A percentile compares a stretch with the other conserved stretches of the same genome.
These are phyloP conservation scores for Thymelicus sylvestris DNA, from an alignment of 2,888 invertebrate genomes.

Conservation along the genomic window DNA sequence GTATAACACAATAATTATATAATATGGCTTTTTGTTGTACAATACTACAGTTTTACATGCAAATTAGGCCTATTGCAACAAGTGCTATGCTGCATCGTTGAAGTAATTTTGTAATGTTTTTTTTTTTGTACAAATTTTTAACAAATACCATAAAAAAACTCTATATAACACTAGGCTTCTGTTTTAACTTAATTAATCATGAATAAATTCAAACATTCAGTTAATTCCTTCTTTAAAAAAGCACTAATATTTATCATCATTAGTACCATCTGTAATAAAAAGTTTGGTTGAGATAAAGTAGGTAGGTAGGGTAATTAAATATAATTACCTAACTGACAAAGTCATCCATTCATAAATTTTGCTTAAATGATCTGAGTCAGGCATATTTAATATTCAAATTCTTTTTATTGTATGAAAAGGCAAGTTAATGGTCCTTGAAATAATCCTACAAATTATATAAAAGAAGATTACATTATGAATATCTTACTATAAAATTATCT, in stretches of 20 bases:
- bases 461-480: too few relatives aligned
- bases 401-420: not conserved
- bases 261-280: too few relatives aligned
- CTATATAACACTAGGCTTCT: too few relatives aligned
- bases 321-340: not conserved
- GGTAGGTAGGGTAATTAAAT: not conserved
- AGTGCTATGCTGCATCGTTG: constrained; percentile 1
- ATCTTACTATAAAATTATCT: too few relatives aligned
- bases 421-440: not conserved
- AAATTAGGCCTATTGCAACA: constrained; percentile 6
- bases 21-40: constrained; percentile 6
- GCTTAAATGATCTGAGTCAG: not conserved
- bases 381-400: not conserved
- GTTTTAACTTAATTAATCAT: too few relatives aligned
- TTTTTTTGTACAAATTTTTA: too few relatives aligned
- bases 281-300: not conserved
- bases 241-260: too few relatives aligned
- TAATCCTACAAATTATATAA: not conserved
- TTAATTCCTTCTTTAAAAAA: too few relatives aligned
- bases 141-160: too few relatives aligned
- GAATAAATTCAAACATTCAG: too few relatives aligned
- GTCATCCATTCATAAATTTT: not conserved
- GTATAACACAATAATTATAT: constrained; percentile 13
- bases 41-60: constrained; percentile 13
- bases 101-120: not conserved